Conservation (phyloP, 2,888 invertebrate species). For the Eurytoma adleriae region DNA sequence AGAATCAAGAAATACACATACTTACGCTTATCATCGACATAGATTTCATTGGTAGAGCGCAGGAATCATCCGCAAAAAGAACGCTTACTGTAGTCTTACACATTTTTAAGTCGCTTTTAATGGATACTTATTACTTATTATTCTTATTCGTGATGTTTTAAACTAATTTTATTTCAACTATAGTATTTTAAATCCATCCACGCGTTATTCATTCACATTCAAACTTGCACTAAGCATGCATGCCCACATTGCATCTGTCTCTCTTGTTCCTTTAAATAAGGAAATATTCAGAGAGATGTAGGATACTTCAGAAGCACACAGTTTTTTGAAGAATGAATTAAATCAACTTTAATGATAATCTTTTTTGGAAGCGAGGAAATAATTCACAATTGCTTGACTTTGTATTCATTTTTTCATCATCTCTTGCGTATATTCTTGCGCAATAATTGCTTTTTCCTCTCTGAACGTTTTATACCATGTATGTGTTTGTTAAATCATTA, state of each 20-base stretch:
- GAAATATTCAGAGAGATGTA: conserved; percentile 29
- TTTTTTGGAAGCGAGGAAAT: conserved; percentile 54
- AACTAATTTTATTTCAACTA: conserved; percentile 9
- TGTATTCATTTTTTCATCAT: conserved; percentile 31
- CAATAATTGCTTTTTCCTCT: conserved; percentile 26
- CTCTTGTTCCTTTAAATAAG: conserved; percentile 29
- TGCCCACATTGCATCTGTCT: conserved; percentile 24
- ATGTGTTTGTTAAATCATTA: conserved; percentile 1
- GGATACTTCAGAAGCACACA: conserved; percentile 46
- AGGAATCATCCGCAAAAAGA: conserved; percentile 36
- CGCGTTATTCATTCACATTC: conserved; percentile 3
- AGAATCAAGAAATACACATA: not conserved
- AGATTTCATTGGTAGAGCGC: conserved; percentile 33
- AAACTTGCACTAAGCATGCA: conserved; percentile 33
- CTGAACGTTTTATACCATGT: conserved; percentile 13
- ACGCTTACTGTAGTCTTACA: conserved; percentile 18
- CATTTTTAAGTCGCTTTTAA: conserved; percentile 18
- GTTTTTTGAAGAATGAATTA: conserved; percentile 45
- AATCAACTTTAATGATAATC: conserved; percentile 36
- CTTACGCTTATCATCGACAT: conserved; percentile 16
- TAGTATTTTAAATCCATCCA: conserved; percentile 2
- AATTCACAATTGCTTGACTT: conserved; percentile 50
- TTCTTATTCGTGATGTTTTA: not conserved
- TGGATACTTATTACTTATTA: not conserved
- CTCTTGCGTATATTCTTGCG: conserved; percentile 1